phyloP scores from a whole-genome alignment of 2,888 invertebrate genomes.

The Cheilosia vernalis region DNA sequence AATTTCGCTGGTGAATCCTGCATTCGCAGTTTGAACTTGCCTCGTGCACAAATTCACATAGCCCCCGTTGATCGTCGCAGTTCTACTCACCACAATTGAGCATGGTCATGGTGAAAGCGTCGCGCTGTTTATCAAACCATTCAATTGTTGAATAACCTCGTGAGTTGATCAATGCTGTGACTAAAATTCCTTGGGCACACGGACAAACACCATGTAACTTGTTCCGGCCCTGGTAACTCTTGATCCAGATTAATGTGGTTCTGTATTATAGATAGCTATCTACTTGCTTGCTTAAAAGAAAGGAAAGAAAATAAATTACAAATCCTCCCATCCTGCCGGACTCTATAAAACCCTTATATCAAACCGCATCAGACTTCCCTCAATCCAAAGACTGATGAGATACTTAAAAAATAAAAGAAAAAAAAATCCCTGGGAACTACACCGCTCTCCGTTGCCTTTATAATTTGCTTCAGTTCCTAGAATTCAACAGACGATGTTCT shows the following conservation, averaged over 20 bases:
- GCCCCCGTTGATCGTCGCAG: too few relatives aligned
- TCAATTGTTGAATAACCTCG: too few relatives aligned
- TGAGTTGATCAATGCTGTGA: too few relatives aligned
- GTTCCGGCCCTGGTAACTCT: too few relatives aligned
- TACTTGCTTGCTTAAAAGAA: neutral
- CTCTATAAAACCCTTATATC: neutral
- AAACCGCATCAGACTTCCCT: slow-evolving; percentile 29
- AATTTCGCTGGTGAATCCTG: too few relatives aligned
- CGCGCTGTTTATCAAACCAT: too few relatives aligned
- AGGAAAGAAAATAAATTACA: slow-evolving; percentile 33
- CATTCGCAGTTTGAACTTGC: too few relatives aligned
- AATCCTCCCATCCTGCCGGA: slow-evolving; percentile 35
- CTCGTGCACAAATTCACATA: too few relatives aligned
- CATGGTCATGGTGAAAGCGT: too few relatives aligned
- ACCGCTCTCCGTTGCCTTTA: slow-evolving; percentile 9
- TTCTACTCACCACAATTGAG: too few relatives aligned
- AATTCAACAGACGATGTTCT: slow-evolving; percentile 56
- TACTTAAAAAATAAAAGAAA: neutral
- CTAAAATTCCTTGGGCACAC: too few relatives aligned
- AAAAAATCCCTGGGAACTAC: slow-evolving; percentile 60
- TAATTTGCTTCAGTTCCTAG: slow-evolving; percentile 73
- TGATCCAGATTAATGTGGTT: slow-evolving; percentile 45
- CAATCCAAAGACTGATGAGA: slow-evolving; percentile 11
- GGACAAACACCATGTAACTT: too few relatives aligned
- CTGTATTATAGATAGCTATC: neutral